Conservation (phyloP, 2,113 vertebrate genomes). For the Thomomys bottae region DNA sequence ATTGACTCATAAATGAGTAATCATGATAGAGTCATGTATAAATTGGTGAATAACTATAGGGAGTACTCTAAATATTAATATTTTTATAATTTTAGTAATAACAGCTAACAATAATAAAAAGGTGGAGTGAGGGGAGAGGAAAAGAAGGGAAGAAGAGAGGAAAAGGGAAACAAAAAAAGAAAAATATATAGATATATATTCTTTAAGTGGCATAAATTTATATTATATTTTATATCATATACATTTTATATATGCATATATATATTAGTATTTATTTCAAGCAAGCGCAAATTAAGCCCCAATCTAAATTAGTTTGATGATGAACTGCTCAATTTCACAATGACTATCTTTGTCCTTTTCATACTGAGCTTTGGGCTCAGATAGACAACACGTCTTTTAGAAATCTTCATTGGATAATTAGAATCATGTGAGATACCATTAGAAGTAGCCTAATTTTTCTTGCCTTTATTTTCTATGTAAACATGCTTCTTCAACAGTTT, state of each 20-base stretch:
- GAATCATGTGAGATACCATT: neutral
- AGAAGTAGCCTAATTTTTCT: neutral
- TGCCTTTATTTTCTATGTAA: constrained; percentile 14
- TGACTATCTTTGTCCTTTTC: neutral
- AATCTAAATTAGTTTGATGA: neutral
- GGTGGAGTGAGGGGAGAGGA: neutral
- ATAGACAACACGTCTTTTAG: neutral
- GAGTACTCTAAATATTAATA: neutral
- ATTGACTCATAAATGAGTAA: neutral
- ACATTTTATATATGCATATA: neutral
- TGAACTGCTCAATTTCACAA: neutral
- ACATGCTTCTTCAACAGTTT: neutral
- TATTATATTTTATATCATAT: too few species aligned
- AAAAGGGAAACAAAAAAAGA: neutral
- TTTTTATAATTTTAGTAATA: too few species aligned
- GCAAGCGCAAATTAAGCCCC: neutral
- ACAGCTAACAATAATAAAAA: neutral
- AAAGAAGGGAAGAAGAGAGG: neutral
- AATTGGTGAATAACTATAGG: neutral
- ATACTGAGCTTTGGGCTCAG: neutral
- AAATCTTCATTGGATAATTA: neutral
- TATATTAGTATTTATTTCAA: neutral
- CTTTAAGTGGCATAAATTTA: too few species aligned
- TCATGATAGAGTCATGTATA: neutral
- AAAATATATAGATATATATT: too few species aligned